phyloP scores from a whole-genome alignment of 37 sponge, comb jelly and placozoan species.

The Cliona cf. orientalis region DNA sequence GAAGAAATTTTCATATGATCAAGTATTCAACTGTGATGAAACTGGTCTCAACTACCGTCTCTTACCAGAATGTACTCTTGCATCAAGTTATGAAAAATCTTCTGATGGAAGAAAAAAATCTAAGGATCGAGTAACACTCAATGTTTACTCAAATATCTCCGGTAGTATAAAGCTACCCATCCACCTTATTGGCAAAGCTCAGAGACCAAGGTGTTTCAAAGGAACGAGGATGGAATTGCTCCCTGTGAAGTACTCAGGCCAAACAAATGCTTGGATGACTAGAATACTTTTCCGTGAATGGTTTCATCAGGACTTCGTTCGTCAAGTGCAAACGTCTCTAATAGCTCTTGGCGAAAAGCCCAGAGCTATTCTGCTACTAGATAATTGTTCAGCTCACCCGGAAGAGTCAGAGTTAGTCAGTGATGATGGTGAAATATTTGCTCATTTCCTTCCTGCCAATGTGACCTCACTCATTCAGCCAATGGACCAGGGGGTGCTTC shows the following conservation, averaged over 20 bases:
- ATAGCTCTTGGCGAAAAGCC: constrained; percentile 32
- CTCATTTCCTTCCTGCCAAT: constrained; percentile 76
- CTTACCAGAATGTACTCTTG: constrained; percentile 63
- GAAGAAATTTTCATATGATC: constrained; percentile 20
- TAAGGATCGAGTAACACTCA: constrained; percentile 72
- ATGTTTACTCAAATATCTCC: constrained; percentile 68
- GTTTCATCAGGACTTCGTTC: constrained; percentile 75
- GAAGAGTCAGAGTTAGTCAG: constrained; percentile 17
- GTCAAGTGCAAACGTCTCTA: constrained; percentile 29
- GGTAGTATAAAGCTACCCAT: constrained; percentile 68
- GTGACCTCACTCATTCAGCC: constrained; percentile 79
- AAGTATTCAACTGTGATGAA: constrained; percentile 82
- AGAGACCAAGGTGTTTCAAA: constrained; percentile 64
- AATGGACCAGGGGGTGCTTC: constrained; percentile 83
- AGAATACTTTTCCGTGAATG: constrained; percentile 50
- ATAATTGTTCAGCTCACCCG: constrained; percentile 79
- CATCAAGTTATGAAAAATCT: constrained; percentile 58
- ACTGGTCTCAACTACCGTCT: constrained; percentile 74
- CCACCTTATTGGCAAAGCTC: constrained; percentile 69
- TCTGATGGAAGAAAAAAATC: constrained; percentile 60
- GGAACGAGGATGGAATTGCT: constrained; percentile 28
- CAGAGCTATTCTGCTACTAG: constrained; percentile 58
- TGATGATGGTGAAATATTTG: constrained; percentile 45
- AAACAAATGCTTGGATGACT: constrained; percentile 85
- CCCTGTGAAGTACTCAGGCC: constrained; percentile 55